Evolutionary conservation across 1,140 invertebrate genomes (phyloP).

Genomic region (fruit fly (Drosophila melanogaster)): Release_6_plus_ISO1_MT NT_037436.4:14306001-14306500

Average conservation of each 20-base stretch:
- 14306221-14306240: slow-evolving; percentile 28
- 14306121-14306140: slow-evolving; percentile 9
- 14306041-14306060: too few species aligned
- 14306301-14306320: slow-evolving; percentile 40
- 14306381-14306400: slow-evolving; percentile 24
- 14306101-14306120: too few species aligned
- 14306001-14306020: not conserved
- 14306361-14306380: slow-evolving; percentile 29
- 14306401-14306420: slow-evolving; percentile 80
- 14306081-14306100: too few species aligned
- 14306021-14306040: too few species aligned
- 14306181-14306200: slow-evolving; percentile 45
- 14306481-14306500: slow-evolving; percentile 30
- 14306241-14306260: slow-evolving; percentile 7
- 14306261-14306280: slow-evolving; percentile 7
- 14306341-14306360: slow-evolving; percentile 28
- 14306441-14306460: slow-evolving; percentile 34
- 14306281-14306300: slow-evolving; percentile 57
- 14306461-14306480: slow-evolving; percentile 24
- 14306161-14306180: slow-evolving; percentile 45
- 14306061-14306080: too few species aligned
- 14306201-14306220: slow-evolving; percentile 41
- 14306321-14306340: slow-evolving; percentile 27
- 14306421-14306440: slow-evolving; percentile 34
- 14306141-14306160: not conserved